Conservation (phyloP, 2,797 vertebrate species). For the Onychomys arenicola region DNA sequence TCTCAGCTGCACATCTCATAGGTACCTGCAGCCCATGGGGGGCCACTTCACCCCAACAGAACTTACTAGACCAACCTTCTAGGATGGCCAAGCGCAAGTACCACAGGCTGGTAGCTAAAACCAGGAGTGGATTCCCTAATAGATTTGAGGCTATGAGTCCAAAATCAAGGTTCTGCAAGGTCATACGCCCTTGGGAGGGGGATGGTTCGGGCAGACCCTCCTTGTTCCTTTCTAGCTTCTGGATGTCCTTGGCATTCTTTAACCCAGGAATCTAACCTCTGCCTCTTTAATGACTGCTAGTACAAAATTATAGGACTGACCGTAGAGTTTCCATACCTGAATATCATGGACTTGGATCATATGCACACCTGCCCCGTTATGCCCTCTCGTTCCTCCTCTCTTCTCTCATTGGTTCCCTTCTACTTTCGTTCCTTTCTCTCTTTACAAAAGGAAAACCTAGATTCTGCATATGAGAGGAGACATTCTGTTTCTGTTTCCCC, state of each 20-base stretch:
- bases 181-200: neutral
- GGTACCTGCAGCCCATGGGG: no score
- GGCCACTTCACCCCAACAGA: rapidly evolving
- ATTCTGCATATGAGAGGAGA: neutral
- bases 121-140: neutral
- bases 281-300: neutral
- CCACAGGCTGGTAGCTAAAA: neutral
- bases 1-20: neutral
- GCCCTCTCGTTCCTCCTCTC: neutral
- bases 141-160: neutral
- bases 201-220: rapidly evolving
- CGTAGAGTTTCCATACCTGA: neutral
- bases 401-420: neutral
- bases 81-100: neutral
- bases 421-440: neutral
- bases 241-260: neutral
- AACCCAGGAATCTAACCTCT: neutral
- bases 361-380: neutral
- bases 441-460: neutral
- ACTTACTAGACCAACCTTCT: neutral
- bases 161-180: neutral
- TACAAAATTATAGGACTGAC: neutral
- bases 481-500: neutral
- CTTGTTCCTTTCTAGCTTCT: neutral
- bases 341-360: neutral